These are phyloP conservation scores for Mesocentrotus franciscanus DNA, from an alignment of 53 echinoderm and acorn worm species.

Conservation along the genomic window DNA sequence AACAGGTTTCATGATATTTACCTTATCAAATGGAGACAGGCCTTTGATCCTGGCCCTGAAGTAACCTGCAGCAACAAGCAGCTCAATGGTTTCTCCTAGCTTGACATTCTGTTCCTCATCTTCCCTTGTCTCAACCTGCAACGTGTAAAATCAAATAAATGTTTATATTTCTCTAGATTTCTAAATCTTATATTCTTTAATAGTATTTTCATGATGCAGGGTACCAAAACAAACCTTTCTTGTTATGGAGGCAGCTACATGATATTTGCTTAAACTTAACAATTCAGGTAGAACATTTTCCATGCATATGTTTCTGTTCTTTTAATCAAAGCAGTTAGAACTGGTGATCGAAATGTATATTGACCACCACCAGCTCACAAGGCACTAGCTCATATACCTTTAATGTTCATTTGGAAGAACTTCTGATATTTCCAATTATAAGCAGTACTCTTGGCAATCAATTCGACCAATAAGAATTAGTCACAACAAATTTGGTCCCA, in stretches of 20 bases:
- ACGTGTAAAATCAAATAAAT: not conserved
- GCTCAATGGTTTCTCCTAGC: constrained; percentile 90
- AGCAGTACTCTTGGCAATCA: no score
- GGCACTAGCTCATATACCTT: no score
- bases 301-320: no score
- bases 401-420: no score
- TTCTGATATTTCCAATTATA: no score
- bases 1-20: constrained; percentile 13
- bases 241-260: not conserved
- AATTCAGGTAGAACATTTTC: no score
- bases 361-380: no score
- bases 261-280: no score
- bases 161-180: not conserved
- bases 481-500: no score
- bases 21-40: constrained; percentile 98
- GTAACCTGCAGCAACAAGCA: constrained; percentile 93
- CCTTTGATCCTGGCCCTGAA: constrained; percentile 99
- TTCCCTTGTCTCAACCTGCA: constrained; percentile 93
- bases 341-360: no score
- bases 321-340: no score
- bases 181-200: not conserved
- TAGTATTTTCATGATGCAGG: not conserved
- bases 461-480: no score
- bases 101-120: constrained; percentile 98
- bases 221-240: not conserved